Evolutionary conservation across 2,888 invertebrate species (phyloP).

Genomic region (Harpagoxenus sublaevis): DNA sequence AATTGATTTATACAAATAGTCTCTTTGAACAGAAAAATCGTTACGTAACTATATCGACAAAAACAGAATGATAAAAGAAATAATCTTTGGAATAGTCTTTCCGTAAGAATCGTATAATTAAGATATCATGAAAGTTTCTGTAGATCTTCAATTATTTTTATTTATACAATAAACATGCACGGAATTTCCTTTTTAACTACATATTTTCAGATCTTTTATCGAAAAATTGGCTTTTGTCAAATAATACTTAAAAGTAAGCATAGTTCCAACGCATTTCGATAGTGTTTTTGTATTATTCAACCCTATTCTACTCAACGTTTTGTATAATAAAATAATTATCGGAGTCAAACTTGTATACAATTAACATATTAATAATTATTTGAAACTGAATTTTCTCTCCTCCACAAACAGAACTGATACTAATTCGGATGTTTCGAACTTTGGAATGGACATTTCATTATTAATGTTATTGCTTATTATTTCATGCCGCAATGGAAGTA

Average conservation of each 20-base stretch:
- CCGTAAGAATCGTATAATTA: background rate
- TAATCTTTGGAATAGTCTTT: background rate
- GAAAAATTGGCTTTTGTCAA: background rate
- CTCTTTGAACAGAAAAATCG: background rate
- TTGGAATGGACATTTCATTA: conserved; percentile 7
- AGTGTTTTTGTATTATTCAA: background rate
- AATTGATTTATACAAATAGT: conserved; percentile 14
- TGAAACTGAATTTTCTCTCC: conserved; percentile 2
- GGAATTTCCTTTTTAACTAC: background rate
- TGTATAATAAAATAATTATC: background rate
- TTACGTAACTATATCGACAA: background rate
- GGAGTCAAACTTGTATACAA: background rate
- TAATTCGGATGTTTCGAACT: background rate
- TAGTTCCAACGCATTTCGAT: background rate
- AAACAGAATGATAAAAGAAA: background rate
- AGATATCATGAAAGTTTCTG: background rate
- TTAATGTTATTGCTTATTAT: conserved; percentile 65
- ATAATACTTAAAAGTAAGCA: background rate
- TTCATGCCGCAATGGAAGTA: conserved; percentile 70
- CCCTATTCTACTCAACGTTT: background rate
- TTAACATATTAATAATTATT: background rate
- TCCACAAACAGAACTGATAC: background rate
- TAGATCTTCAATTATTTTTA: background rate
- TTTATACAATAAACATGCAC: background rate
- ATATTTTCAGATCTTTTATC: background rate